Evolutionary conservation across 1,140 invertebrate species (phyloP).

Genomic region (Diorhabda elongata): DNA sequence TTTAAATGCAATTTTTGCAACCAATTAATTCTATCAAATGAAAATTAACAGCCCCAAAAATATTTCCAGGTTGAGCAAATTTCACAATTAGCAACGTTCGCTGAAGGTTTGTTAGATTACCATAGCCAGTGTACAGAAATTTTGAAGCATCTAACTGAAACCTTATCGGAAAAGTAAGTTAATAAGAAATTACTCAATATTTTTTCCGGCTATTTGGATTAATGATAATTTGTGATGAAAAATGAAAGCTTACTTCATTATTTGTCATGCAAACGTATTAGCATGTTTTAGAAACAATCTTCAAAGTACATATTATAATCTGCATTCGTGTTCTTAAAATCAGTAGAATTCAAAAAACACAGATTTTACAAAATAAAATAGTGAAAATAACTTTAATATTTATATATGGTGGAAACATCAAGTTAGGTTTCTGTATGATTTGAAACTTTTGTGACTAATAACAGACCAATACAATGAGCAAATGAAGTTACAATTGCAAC

Average conservation of each 20-base stretch:
- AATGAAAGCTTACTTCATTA: not conserved
- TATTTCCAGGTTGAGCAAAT: conserved; percentile 87
- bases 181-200: not conserved
- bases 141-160: conserved; percentile 77
- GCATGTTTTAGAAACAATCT: not conserved
- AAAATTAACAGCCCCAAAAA: not conserved
- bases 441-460: too few relatives aligned
- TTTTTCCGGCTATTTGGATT: conserved; percentile 11
- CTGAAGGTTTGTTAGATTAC: conserved; percentile 92
- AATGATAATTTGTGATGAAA: not conserved
- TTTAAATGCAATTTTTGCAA: too few relatives aligned
- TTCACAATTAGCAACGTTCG: conserved; percentile 90
- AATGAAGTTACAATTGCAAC: too few relatives aligned
- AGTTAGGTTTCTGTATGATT: too few relatives aligned
- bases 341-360: too few relatives aligned
- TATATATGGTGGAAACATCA: too few relatives aligned
- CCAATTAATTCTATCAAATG: too few relatives aligned
- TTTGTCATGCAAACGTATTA: not conserved
- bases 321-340: not conserved
- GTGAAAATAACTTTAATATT: too few relatives aligned
- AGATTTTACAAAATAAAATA: too few relatives aligned
- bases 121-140: conserved; percentile 94
- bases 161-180: conserved; percentile 82
- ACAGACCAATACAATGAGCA: too few relatives aligned
- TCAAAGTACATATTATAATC: not conserved